phyloP scores from a whole-genome alignment of 2,797 vertebrate species.

The Ciconia nigra region DNA sequence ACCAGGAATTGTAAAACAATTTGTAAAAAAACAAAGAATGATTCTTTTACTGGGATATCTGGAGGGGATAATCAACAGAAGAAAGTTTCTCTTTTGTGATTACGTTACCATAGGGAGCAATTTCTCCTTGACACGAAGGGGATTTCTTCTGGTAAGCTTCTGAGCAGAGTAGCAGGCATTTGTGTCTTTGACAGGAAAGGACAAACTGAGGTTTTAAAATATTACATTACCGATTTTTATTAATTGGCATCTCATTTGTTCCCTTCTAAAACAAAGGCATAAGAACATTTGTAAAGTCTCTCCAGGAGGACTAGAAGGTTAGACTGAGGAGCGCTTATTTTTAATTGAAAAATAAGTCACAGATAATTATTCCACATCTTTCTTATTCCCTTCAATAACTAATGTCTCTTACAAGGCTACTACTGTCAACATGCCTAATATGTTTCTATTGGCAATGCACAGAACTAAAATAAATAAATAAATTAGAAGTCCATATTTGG shows the following conservation, averaged over 20 bases:
- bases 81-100: conserved; percentile 45
- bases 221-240: conserved; percentile 35
- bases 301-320: conserved; percentile 19
- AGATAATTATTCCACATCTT: not conserved
- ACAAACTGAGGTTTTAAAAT: conserved; percentile 44
- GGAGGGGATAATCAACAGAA: conserved; percentile 39
- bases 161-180: conserved; percentile 9
- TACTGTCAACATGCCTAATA: not conserved
- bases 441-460: not conserved
- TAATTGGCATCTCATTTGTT: not conserved
- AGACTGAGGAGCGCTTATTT: not conserved
- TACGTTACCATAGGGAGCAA: conserved; percentile 45
- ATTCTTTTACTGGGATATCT: conserved; percentile 23
- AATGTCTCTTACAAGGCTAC: not conserved
- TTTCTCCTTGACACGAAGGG: conserved; percentile 35
- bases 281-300: conserved; percentile 3
- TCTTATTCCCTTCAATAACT: not conserved
- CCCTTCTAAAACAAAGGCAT: conserved; percentile 25
- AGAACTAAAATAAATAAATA: not conserved
- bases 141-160: conserved; percentile 47
- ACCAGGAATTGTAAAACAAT: not conserved
- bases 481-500: not conserved
- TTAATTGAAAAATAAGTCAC: not conserved
- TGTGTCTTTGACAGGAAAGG: conserved; percentile 28
- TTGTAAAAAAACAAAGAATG: not conserved